These are phyloP conservation scores for Agrilus mali DNA, from an alignment of 2,888 invertebrate species.

Conservation along the genomic window DNA sequence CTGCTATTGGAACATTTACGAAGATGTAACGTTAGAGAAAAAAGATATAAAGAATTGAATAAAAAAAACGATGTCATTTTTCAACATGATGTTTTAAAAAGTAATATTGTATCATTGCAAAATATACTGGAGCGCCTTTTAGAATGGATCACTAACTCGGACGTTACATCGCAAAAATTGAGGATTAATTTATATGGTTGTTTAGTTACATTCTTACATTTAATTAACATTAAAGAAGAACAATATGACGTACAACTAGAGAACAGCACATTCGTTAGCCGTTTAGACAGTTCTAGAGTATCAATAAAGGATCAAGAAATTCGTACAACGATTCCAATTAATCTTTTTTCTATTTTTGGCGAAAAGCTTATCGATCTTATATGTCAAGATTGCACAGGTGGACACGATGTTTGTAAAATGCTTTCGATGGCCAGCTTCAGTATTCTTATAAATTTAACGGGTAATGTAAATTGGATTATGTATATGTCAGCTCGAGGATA, in stretches of 20 bases:
- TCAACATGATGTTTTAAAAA: constrained; percentile 26
- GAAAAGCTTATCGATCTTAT: constrained; percentile 69
- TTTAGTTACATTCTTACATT: constrained; percentile 65
- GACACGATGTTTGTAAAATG: constrained; percentile 84
- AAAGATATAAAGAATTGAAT: constrained; percentile 21
- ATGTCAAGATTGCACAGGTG: constrained; percentile 77
- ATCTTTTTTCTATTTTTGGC: constrained; percentile 61
- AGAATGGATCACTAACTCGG: constrained; percentile 72
- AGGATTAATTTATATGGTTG: constrained; percentile 79
- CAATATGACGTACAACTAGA: constrained; percentile 19
- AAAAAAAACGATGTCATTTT: constrained; percentile 25
- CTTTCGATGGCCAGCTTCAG: constrained; percentile 73
- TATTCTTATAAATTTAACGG: constrained; percentile 62
- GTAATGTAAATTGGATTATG: constrained; percentile 51
- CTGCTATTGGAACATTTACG: constrained; percentile 67
- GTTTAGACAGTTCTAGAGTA: constrained; percentile 46
- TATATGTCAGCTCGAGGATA: constrained; percentile 55
- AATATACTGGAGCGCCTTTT: constrained; percentile 64
- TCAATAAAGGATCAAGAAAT: constrained; percentile 27
- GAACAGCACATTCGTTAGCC: constrained; percentile 46
- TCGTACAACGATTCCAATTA: constrained; percentile 37
- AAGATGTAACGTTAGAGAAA: constrained; percentile 49
- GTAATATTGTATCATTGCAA: constrained; percentile 53
- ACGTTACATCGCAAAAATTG: constrained; percentile 70
- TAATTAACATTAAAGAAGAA: constrained; percentile 43